phyloP scores from a whole-genome alignment of 2,797 vertebrate species.

The Chiloscyllium punctatum region DNA sequence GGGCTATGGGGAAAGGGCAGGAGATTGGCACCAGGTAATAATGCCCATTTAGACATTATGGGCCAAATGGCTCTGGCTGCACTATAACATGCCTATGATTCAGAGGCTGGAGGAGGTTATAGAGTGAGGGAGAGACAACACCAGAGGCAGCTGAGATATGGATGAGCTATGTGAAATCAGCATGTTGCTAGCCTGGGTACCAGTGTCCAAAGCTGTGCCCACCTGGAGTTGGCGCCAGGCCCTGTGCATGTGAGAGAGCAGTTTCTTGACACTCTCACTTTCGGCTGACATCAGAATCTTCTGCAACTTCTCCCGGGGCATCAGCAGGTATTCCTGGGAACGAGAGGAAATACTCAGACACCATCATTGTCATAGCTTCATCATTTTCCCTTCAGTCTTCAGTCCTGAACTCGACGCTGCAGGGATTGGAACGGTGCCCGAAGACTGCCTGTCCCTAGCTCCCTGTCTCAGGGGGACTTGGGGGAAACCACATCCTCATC shows the following conservation, averaged over 20 bases:
- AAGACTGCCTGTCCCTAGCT: background rate
- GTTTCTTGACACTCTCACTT: conserved; percentile 69
- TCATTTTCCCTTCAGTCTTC: background rate
- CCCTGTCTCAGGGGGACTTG: background rate
- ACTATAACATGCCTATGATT: no score
- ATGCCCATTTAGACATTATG: no score
- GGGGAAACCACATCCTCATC: no score
- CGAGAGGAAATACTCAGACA: background rate
- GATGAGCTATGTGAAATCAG: background rate
- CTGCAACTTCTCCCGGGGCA: conserved; percentile 74
- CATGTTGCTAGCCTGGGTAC: background rate
- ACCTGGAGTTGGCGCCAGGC: conserved; percentile 75
- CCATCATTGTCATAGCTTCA: background rate
- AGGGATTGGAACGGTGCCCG: background rate
- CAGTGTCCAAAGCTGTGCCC: conserved; percentile 45
- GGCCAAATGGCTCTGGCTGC: no score
- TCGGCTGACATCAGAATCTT: conserved; percentile 72
- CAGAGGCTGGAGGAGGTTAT: background rate
- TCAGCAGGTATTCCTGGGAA: conserved; percentile 72
- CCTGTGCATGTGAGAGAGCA: conserved; percentile 73
- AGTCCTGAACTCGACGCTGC: no score
- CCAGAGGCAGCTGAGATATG: background rate
- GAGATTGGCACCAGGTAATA: no score
- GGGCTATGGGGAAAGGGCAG: no score
- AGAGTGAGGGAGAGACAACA: background rate